Conservation (phyloP, 2,113 vertebrate species). For the Phalacrocorax carbo region DNA sequence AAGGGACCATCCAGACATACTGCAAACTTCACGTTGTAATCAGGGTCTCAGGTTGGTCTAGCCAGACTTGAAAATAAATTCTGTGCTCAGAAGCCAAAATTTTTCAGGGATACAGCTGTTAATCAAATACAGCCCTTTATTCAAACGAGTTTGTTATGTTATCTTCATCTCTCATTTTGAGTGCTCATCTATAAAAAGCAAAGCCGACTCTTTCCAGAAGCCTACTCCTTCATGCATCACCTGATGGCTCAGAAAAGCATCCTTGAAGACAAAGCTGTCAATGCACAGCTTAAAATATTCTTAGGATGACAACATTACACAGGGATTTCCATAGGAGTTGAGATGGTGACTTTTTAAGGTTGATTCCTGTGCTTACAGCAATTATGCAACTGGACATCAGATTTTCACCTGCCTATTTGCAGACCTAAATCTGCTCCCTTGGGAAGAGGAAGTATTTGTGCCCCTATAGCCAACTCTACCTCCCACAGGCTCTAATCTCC, state of each 20-base stretch:
- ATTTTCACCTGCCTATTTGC: not conserved
- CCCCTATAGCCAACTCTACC: not conserved
- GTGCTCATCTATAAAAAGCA: not conserved
- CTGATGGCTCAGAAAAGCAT: slow-evolving; percentile 17
- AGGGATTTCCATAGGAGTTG: not conserved
- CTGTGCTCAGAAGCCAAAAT: not conserved
- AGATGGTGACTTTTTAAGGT: not conserved
- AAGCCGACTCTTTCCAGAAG: not conserved
- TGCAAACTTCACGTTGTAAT: not conserved
- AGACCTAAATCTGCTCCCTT: not conserved
- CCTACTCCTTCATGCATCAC: not conserved
- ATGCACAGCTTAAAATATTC: not conserved
- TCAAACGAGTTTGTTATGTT: not conserved
- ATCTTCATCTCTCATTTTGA: not conserved
- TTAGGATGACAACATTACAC: not conserved
- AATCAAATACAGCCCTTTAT: not conserved
- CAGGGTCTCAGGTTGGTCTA: not conserved
- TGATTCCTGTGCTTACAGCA: not conserved
- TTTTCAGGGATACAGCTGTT: not conserved
- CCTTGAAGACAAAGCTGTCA: not conserved
- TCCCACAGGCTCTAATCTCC: not conserved
- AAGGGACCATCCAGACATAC: not conserved
- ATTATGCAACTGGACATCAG: too few relatives aligned
- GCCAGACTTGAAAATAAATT: not conserved
- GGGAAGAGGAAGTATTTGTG: not conserved